These are phyloP conservation scores for Tapirus indicus DNA, from an alignment of 2,797 vertebrate genomes.

Conservation along the genomic window DNA sequence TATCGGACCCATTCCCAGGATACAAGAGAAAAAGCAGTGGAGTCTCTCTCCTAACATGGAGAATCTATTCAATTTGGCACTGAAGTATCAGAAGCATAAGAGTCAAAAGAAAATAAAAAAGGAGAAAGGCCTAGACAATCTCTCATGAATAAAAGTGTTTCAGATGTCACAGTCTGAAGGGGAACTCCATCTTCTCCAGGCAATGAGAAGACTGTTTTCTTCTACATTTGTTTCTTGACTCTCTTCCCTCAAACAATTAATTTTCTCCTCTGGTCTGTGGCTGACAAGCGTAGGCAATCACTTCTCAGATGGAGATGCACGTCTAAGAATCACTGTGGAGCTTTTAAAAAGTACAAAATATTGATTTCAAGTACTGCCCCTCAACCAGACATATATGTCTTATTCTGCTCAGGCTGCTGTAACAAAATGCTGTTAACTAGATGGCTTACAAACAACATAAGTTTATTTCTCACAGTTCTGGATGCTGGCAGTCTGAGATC, in stretches of 20 bases:
- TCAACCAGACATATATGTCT: background rate
- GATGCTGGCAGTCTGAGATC: background rate
- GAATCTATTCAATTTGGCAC: background rate
- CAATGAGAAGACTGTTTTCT: background rate
- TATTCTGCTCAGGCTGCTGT: background rate
- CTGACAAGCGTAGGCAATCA: background rate
- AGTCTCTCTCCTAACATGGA: background rate
- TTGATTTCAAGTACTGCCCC: background rate
- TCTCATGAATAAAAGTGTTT: background rate
- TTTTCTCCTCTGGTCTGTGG: background rate
- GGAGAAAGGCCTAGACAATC: background rate
- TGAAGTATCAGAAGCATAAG: background rate
- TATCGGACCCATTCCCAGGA: background rate
- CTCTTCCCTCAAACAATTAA: background rate
- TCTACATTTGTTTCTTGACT: background rate
- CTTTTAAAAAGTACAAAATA: background rate
- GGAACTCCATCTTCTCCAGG: rapidly evolving
- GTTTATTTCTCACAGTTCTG: background rate
- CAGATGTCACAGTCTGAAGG: background rate
- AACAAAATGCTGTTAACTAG: background rate
- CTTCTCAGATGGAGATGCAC: background rate
- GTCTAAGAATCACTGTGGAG: background rate
- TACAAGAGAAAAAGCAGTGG: background rate
- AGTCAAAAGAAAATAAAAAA: background rate
- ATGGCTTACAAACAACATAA: background rate